Base-by-base conservation (phyloP, 2,113 vertebrate genomes). In the Dromas ardeola region DNA sequence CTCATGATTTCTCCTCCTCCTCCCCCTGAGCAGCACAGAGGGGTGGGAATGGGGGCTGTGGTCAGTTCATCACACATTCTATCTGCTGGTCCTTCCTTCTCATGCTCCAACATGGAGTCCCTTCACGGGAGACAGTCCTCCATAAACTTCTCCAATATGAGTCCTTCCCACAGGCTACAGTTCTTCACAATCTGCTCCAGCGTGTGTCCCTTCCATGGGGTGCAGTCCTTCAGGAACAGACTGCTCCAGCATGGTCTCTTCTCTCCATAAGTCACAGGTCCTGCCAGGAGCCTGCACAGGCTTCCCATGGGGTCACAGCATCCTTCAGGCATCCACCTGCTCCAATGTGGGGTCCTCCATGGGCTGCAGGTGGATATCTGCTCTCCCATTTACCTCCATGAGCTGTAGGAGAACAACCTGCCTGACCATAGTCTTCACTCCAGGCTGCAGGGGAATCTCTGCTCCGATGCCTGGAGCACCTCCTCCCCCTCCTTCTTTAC, bases 1-100 rank as follows among this genome's bases (percentile, higher is more conserved):
- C 5, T 58, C 8, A 38, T 21, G 14, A 45, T 6, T 29, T 63
- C 25, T 59, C 27, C 38, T 23, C 19, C 2, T 61, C 13, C 6
- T 84, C 36, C 11, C 58, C 4, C 0, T 0, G 0, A 59, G 12
- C 12, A 11, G 30, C 3, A 3, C 9, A 76, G 18, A 8, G 21
- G 4, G 7, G 12, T 1, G 7, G 17, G 30, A 74, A 40, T 26
- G 18, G 6, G 12, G 15, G 2, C 13, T 61, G 15, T 7, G 3
- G 5, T 50, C 27, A 45, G n/a, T n/a, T 43, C 19, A 18, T 38
- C 26, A 32, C 6, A 14, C 0, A 1, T n/a, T 67, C 5, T 27
- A 7, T 84, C 30, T 2, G 0, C 13, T 3, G 4, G 8, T 61
- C 9, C 23, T 55, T 76, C 2, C 9, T 82, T 27, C n/a, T n/a